phyloP scores from a whole-genome alignment of 1,140 invertebrate species.

The Rhyacophila brunnea region DNA sequence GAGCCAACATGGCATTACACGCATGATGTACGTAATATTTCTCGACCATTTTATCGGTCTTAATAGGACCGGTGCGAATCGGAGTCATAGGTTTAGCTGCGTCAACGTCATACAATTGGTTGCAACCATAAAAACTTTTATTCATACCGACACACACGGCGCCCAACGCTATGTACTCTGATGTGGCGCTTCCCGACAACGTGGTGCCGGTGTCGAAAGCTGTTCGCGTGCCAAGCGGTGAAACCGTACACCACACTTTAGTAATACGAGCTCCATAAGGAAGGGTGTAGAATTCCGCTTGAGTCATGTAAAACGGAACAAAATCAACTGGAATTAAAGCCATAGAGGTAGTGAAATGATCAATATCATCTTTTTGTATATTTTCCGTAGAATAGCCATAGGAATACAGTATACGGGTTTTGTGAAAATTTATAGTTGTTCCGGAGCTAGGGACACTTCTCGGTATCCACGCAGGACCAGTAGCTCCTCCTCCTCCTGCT shows the following conservation, averaged over 20 bases:
- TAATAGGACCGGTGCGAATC: no score
- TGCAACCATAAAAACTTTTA: slow-evolving; percentile 13
- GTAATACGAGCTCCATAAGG: slow-evolving; percentile 3
- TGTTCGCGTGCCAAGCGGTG: slow-evolving; percentile 20
- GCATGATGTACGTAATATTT: no score
- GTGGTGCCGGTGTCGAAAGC: slow-evolving; percentile 23
- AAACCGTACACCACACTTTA: slow-evolving; percentile 15
- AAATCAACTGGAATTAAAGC: slow-evolving; percentile 24
- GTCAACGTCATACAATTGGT: neutral
- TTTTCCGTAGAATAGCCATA: no score
- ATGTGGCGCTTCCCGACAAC: slow-evolving; percentile 11
- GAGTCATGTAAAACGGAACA: slow-evolving; percentile 23
- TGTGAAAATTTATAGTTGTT: no score
- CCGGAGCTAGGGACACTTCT: no score
- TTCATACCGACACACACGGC: slow-evolving; percentile 7
- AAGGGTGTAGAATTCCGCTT: slow-evolving; percentile 16
- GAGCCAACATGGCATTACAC: slow-evolving; percentile 11
- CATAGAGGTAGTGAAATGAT: neutral
- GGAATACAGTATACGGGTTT: no score
- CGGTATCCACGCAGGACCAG: no score
- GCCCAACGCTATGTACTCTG: slow-evolving; percentile 21
- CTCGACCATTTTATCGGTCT: neutral
- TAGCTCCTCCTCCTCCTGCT: no score
- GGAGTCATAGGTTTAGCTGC: no score
- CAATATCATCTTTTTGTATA: no score